Conservation (phyloP, 2,888 invertebrate species). For the Nephrotoma guestfalica region DNA sequence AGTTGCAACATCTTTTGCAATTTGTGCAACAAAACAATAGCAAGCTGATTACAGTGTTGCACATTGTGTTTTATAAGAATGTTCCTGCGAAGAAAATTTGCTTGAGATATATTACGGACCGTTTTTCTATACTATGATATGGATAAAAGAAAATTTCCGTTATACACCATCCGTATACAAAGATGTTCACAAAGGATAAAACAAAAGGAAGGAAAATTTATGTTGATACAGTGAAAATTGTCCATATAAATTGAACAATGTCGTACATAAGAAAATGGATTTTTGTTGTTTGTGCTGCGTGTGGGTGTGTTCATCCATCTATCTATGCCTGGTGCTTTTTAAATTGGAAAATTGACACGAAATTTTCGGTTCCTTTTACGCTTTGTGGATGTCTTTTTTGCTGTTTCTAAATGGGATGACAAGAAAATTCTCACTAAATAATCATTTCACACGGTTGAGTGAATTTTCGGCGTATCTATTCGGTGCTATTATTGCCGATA, state of each 20-base stretch:
- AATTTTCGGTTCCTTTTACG: background rate
- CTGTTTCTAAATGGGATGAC: background rate
- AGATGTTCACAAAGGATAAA: background rate
- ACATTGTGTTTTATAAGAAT: background rate
- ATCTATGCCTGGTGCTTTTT: background rate
- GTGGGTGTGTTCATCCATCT: background rate
- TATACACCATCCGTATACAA: background rate
- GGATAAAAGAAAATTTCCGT: background rate
- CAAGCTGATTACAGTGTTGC: background rate
- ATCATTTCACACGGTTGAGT: background rate
- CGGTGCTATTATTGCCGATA: too few species aligned
- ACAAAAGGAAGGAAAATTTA: background rate
- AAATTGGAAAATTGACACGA: background rate
- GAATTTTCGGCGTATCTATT: background rate
- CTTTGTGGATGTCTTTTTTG: background rate
- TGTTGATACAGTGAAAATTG: background rate
- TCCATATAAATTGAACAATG: background rate
- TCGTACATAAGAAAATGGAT: background rate
- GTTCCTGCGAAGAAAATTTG: background rate
- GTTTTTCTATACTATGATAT: background rate
- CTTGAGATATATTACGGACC: background rate
- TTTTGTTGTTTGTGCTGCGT: background rate
- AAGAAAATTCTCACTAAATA: background rate
- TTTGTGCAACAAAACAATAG: background rate
- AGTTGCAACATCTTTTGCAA: background rate